Percentiles rank a stretch among this genome's conserved stretches.
phyloP scores from a whole-genome alignment of 2,797 vertebrate species.

The Molothrus aeneus region DNA sequence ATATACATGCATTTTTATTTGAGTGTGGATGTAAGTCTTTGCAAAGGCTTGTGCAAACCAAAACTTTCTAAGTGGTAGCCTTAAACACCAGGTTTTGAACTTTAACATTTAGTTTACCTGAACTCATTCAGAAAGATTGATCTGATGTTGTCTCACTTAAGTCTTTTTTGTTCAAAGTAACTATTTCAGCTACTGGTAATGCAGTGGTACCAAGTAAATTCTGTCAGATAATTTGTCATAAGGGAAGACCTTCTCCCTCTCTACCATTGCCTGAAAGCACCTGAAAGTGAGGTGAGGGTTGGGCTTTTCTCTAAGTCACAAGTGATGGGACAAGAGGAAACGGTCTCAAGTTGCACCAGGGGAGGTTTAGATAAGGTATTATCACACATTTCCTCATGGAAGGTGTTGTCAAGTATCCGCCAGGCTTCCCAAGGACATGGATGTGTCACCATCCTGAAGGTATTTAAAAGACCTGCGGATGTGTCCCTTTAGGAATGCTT shows the following conservation, averaged over 20 bases:
- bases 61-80: neutral
- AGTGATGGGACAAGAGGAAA: neutral
- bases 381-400: neutral
- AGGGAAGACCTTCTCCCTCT: neutral
- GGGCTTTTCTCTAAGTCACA: neutral
- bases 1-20: neutral
- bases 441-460: neutral
- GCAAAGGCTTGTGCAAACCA: too few relatives aligned
- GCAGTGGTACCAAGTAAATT: neutral
- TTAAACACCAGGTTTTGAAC: neutral
- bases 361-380: too few relatives aligned
- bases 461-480: neutral
- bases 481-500: neutral
- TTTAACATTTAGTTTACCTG: neutral
- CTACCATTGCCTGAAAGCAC: neutral
- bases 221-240: neutral
- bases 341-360: neutral
- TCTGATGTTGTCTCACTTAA: neutral
- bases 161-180: neutral
- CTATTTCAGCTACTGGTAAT: neutral
- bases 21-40: too few relatives aligned
- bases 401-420: neutral
- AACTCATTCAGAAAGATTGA: neutral
- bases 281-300: accelerated
- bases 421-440: neutral